Base-by-base conservation (phyloP, 2,888 invertebrate genomes). In the Phyllotreta cruciferae region DNA sequence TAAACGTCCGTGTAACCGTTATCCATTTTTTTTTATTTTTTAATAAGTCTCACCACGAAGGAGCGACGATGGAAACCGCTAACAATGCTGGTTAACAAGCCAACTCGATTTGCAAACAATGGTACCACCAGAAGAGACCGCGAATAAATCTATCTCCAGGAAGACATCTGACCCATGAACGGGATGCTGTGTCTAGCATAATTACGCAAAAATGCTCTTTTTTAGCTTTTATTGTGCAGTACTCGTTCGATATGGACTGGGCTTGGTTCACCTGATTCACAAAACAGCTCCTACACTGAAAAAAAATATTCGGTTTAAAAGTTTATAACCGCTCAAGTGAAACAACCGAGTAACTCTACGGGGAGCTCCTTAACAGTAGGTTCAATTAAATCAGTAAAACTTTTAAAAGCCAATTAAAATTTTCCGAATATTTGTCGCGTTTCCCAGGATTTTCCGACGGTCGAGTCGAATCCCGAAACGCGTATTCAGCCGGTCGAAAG, bases 71-170 rank as follows among this genome's bases (percentile, higher is more conserved):
- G 71, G 74, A 56, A 74, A 70, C 75, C 73, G 74, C 76, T 75
- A 75, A 79, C 79, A 79, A 78, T 79, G 74, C 75, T 72, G 74
- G 74, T 73, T 78, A 78, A 79, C 78, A 77, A 79, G 78, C 75
- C 67, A 68, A 70, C 70, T 72, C 74, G 75, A 80, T 80, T 80
- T 80, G 79, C 80, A 80, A 77, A 80, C 80, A 80, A 80, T 80
- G 78, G 78, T 73, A 73, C 74, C 73, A 73, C 73, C 61, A 70
- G 72, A 71, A 73, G 72, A 73, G 74, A 70, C 71, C 73, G 66
- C 69, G 71, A 71, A 76, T 77, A 77, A 77, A 77, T 75, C 75
- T 75, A 73, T 73, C 75, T 75, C 62, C 72, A 69, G 72, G 71
- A 74, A 74, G 73, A 73, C 73, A 72, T 75, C 71, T 75, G 74